phyloP scores from a whole-genome alignment of 2,797 vertebrate species.

The Leptoclinus maculatus region DNA sequence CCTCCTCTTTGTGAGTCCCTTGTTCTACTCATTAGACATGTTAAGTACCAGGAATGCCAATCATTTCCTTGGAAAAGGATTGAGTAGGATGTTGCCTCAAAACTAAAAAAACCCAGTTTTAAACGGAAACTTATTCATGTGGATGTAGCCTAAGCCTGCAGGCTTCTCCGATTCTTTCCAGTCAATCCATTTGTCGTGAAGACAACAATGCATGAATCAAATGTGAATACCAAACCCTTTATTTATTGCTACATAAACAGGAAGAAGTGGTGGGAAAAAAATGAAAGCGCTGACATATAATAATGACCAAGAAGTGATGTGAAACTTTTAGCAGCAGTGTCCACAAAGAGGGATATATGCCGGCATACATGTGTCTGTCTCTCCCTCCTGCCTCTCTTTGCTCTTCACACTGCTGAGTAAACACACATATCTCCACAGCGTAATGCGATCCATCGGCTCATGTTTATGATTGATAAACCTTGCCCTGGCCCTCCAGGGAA shows the following conservation, averaged over 20 bases:
- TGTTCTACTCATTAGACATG: conserved; percentile 69
- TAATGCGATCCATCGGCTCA: conserved; percentile 74
- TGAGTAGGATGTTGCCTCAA: conserved; percentile 60
- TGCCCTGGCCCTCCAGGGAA: conserved; percentile 60
- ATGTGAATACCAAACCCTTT: conserved; percentile 43
- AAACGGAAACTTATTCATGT: not conserved
- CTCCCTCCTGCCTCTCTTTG: conserved; percentile 57
- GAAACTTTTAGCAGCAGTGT: conserved; percentile 37
- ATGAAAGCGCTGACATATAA: not conserved
- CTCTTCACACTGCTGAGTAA: conserved; percentile 84
- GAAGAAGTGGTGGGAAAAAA: not conserved
- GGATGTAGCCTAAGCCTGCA: conserved; percentile 27
- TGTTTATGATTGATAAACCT: conserved; percentile 81
- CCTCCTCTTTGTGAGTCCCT: conserved; percentile 54
- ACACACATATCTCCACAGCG: conserved; percentile 78
- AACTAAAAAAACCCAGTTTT: conserved; percentile 44
- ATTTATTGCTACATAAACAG: conserved; percentile 32
- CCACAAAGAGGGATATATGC: conserved; percentile 52
- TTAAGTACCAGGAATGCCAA: conserved; percentile 80
- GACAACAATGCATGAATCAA: conserved; percentile 41
- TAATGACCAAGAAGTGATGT: conserved; percentile 17
- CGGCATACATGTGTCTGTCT: conserved; percentile 40
- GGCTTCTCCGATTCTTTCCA: conserved; percentile 54
- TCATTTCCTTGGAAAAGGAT: conserved; percentile 72
- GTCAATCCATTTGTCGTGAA: conserved; percentile 45